Base-by-base conservation (phyloP, 2,797 vertebrate species). In the Notolabrus celidotus region DNA sequence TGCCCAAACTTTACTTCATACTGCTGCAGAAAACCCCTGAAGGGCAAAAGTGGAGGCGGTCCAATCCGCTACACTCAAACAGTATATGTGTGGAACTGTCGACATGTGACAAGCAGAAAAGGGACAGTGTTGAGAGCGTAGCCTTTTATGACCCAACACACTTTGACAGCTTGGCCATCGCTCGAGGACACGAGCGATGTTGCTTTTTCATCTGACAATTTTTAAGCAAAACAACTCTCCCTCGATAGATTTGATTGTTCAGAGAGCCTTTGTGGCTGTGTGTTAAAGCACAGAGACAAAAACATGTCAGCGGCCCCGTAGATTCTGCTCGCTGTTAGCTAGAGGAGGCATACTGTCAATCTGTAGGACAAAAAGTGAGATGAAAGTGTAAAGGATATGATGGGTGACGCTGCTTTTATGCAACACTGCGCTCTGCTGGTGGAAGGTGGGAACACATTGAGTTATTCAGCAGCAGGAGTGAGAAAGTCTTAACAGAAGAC, bases 351-450 rank as follows among this genome's bases (percentile, higher is more conserved):
- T 43, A 51, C 85, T 90, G 91, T 92, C 91, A 92, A 89, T 92
- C 87, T 88, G 73, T 56, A 83, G 79, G 84, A 86, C 76, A 66
- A 85, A 79, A 86, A 91, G 85, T 82, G 83, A 80, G 89, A 90
- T 80, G 76, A 85, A 90, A 89, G 83, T 71, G 88, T 70, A 84
- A 47, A 89, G 50, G 80, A 90, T 87, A 86, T 55, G 80, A 92
- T 87, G 82, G 65, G 39, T 46, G 41, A 39, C 1, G 12, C 71
- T 88, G 89, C 77, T 86, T 92, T 81, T 92, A 91, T 91, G 90
- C 91, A 94, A 94, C 87, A 93, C 88, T 93, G 93, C 92, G 31
- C 92, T 93, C 94, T 94, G 90, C 91, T 93, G 92, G 94, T 34
- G 17, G 52, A 54, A 42, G 52, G 43, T n/a, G 70, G 77, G 39